Evolutionary conservation across 2,888 invertebrate genomes (phyloP), one percentile per base, ranked within the genome.

Genomic region (Orchesella flavescens): DNA sequence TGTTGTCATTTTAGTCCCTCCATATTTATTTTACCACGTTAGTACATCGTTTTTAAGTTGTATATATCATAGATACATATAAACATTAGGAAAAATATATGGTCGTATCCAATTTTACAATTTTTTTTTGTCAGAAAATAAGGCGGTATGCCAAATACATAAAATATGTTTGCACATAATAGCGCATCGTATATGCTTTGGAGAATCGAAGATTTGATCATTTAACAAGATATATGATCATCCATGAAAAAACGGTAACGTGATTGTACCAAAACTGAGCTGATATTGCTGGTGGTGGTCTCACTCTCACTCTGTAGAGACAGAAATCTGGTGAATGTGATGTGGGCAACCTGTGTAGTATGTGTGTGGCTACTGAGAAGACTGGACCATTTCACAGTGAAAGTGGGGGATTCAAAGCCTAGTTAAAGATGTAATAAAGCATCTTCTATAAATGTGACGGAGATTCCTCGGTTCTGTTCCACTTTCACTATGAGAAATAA

Each of bases 211-310:
- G 57, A 57, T n/a, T 57, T 19, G 57, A 57, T 57, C 57, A n/a
- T 57, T 57, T 57, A 57, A 19, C 3, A 57, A 57, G 57, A 57
- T 57, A 57, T 57, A 53, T 53, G 53, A 53, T 53, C 53, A 53
- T 53, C 53, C 53, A n/a, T n/a, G 53, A 53, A n/a, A 46, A 53
- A n/a, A 53, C 53, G 4, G 53, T n/a, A 53, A 53, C 13, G 53
- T 13, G 15, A 57, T 57, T 19, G n/a, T 10, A 17, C 19, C n/a
- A 57, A 4, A 57, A n/a, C 5, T 5, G 55, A 12, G 55, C n/a
- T n/a, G n/a, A n/a, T n/a, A n/a, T n/a, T n/a, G n/a, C 34, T 34
- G 34, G 3, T 34, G 34, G 2, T 34, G 34, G 34, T 34, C 34
- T 2, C 34, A 34, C 34, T n/a, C n/a, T n/a, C n/a, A n/a, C n/a